Evolutionary conservation across 1,140 invertebrate genomes (phyloP).

Genomic region (Sinonovacula constricta): DNA sequence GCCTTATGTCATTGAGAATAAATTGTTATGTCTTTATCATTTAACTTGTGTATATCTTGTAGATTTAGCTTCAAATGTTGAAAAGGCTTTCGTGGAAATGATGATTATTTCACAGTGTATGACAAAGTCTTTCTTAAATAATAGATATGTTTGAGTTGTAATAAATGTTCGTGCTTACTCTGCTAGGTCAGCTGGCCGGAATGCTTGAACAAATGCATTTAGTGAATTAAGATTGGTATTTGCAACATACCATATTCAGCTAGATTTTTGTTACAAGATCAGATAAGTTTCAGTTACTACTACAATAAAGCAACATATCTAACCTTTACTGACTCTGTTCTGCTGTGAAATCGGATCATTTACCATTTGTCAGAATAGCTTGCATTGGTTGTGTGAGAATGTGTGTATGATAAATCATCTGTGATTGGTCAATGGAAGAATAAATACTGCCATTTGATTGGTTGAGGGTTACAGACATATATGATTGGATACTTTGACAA

Average conservation of each 20-base stretch:
- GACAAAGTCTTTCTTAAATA: no score
- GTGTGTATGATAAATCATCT: conserved; percentile 37
- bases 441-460: conserved; percentile 47
- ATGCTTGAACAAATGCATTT: no score
- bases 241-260: neutral
- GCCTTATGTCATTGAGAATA: no score
- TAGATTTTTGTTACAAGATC: conserved; percentile 5
- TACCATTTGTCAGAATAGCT: conserved; percentile 15
- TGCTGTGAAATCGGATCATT: neutral
- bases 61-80: no score
- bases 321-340: neutral
- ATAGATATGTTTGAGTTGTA: no score
- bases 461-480: conserved; percentile 14
- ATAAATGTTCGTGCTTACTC: no score
- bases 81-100: no score
- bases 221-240: no score
- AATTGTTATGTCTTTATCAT: no score
- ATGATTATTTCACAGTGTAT: no score
- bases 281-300: neutral
- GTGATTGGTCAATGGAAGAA: conserved; percentile 25
- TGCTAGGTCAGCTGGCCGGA: no score
- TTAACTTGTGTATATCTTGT: no score
- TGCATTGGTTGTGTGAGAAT: conserved; percentile 17
- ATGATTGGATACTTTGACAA: neutral
- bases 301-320: neutral